phyloP scores from a whole-genome alignment of 2,888 invertebrate genomes.

The Lasioglossum pauxillum region DNA sequence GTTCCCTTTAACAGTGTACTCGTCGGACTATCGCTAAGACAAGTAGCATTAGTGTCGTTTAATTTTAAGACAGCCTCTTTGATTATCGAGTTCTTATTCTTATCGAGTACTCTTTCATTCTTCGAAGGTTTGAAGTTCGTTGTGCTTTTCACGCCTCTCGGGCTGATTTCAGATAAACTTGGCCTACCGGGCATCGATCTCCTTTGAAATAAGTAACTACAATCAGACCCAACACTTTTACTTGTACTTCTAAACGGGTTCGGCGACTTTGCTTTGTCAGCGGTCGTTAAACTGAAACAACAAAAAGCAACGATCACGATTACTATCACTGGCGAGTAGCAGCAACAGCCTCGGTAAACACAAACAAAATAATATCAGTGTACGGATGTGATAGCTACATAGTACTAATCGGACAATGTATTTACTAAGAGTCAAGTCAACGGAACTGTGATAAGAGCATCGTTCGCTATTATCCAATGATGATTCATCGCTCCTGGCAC shows the following conservation, averaged over 20 bases:
- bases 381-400: not conserved
- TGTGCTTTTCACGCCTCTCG: slow-evolving; percentile 79
- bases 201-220: slow-evolving; percentile 72
- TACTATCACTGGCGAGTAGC: not conserved
- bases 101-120: slow-evolving; percentile 76
- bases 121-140: slow-evolving; percentile 80
- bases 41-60: slow-evolving; percentile 70
- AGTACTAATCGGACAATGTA: not conserved
- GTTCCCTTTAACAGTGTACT: slow-evolving; percentile 76
- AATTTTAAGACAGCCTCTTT: slow-evolving; percentile 81
- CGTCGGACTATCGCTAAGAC: slow-evolving; percentile 74
- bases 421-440: not conserved
- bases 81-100: slow-evolving; percentile 77
- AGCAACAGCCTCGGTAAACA: too few relatives aligned
- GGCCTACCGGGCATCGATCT: slow-evolving; percentile 76
- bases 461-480: slow-evolving; percentile 11
- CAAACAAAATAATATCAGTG: slow-evolving; percentile 1
- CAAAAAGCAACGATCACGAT: slow-evolving; percentile 12
- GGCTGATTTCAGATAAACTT: slow-evolving; percentile 67
- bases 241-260: slow-evolving; percentile 77
- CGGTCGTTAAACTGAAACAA: slow-evolving; percentile 67
- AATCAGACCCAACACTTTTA: slow-evolving; percentile 69
- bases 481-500: slow-evolving; percentile 41
- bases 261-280: slow-evolving; percentile 69
- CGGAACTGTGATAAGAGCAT: not conserved